Conservation (phyloP, 2,888 invertebrate genomes). For the Scaptomyza caliginosa region DNA sequence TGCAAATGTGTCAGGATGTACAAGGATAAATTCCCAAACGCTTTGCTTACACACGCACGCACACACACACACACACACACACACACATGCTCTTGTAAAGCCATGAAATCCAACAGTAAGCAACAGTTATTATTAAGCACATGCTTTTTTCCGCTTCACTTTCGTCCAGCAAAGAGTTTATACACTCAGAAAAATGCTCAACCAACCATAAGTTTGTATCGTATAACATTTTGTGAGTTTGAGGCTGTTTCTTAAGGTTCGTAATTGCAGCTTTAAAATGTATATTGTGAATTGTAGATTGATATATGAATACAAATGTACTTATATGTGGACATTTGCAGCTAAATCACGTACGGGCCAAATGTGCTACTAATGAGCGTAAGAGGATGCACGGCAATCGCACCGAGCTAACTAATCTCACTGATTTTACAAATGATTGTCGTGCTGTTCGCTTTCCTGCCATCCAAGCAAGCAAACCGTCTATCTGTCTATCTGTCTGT, state of each 20-base stretch:
- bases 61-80: slow-evolving; percentile 2
- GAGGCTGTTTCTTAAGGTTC: too few relatives aligned
- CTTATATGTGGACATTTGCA: slow-evolving; percentile 61
- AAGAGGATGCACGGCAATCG: slow-evolving; percentile 47
- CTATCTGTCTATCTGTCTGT: background rate
- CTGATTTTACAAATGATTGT: slow-evolving; percentile 73
- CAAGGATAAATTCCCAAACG: slow-evolving; percentile 33
- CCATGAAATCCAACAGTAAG: slow-evolving; percentile 12
- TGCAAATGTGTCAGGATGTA: slow-evolving; percentile 30
- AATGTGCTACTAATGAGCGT: slow-evolving; percentile 77
- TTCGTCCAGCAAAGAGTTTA: background rate
- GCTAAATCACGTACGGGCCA: slow-evolving; percentile 70
- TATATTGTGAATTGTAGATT: background rate
- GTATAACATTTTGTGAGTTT: background rate
- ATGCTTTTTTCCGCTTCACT: background rate
- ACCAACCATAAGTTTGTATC: too few relatives aligned
- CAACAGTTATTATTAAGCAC: slow-evolving; percentile 53
- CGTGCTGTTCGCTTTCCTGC: slow-evolving; percentile 19
- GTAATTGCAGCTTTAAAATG: background rate
- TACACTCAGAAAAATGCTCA: background rate
- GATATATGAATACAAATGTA: background rate
- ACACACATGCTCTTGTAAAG: background rate
- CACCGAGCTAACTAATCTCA: slow-evolving; percentile 57
- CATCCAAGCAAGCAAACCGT: background rate
- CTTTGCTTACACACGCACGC: slow-evolving; percentile 18